Conservation (phyloP, 2,888 invertebrate genomes). For the Eumerus sabulonum region DNA sequence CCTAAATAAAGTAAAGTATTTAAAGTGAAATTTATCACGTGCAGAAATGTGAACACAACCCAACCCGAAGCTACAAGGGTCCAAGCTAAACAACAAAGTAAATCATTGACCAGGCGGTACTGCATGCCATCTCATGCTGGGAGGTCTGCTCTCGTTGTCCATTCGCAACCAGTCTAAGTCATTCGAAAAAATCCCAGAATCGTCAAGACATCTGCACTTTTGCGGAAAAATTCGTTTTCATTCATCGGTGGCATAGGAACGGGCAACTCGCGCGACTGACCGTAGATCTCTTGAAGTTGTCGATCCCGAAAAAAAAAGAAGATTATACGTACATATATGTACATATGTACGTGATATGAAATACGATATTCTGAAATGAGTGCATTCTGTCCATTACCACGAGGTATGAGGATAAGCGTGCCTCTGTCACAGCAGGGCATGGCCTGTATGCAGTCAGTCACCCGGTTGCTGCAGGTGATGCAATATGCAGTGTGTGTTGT, state of each 20-base stretch:
- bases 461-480: slow-evolving; percentile 60
- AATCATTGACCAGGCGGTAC: slow-evolving; percentile 30
- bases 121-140: slow-evolving; percentile 39
- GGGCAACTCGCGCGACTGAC: slow-evolving; percentile 12
- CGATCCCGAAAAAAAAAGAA: slow-evolving; percentile 19
- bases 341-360: slow-evolving; percentile 59
- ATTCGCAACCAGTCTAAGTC: no score
- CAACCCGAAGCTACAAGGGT: slow-evolving; percentile 44
- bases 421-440: slow-evolving; percentile 55
- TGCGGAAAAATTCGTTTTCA: slow-evolving; percentile 46
- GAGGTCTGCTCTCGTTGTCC: slow-evolving; percentile 51
- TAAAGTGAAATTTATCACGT: slow-evolving; percentile 57
- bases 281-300: slow-evolving; percentile 25
- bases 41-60: slow-evolving; percentile 57
- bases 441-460: background rate
- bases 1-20: slow-evolving; percentile 2
- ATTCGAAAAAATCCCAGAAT: slow-evolving; percentile 31
- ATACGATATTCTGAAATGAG: slow-evolving; percentile 63
- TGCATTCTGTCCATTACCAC: slow-evolving; percentile 58
- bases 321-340: no score
- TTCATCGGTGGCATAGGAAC: slow-evolving; percentile 28
- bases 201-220: slow-evolving; percentile 15
- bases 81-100: slow-evolving; percentile 38
- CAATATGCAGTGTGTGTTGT: slow-evolving; percentile 41
- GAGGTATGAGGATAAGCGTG: slow-evolving; percentile 34